Evolutionary conservation across 2,797 vertebrate species (phyloP).

Genomic region (Pseudomugil tenellus): DNA sequence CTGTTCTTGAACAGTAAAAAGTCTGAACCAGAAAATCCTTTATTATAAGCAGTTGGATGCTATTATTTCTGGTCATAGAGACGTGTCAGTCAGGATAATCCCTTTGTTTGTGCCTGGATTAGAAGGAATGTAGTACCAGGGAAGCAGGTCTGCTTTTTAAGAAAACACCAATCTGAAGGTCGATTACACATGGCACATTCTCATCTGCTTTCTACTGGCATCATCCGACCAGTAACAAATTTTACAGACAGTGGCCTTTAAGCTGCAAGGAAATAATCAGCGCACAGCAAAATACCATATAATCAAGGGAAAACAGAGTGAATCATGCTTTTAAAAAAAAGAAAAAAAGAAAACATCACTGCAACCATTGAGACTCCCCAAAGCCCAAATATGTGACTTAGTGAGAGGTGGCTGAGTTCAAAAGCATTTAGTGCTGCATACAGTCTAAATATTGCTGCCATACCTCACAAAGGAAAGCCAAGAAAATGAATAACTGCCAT

Average conservation of each 20-base stretch:
- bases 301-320: slow-evolving; percentile 26
- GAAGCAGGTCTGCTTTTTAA: slow-evolving; percentile 28
- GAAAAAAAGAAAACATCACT: slow-evolving; percentile 4
- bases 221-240: background rate
- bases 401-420: slow-evolving; percentile 65
- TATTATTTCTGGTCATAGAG: slow-evolving; percentile 35
- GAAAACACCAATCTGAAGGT: slow-evolving; percentile 20
- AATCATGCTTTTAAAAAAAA: slow-evolving; percentile 36
- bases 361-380: slow-evolving; percentile 20
- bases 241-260: background rate
- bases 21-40: slow-evolving; percentile 50
- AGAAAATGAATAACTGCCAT: slow-evolving; percentile 61
- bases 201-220: slow-evolving; percentile 3
- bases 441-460: slow-evolving; percentile 62
- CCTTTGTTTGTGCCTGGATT: slow-evolving; percentile 50
- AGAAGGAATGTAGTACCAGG: slow-evolving; percentile 13
- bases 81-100: slow-evolving; percentile 34
- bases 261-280: slow-evolving; percentile 3
- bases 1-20: slow-evolving; percentile 46
- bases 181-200: slow-evolving; percentile 6
- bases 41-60: slow-evolving; percentile 33
- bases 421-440: slow-evolving; percentile 55
- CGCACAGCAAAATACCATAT: slow-evolving; percentile 8
- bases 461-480: slow-evolving; percentile 51
- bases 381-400: slow-evolving; percentile 39